Evolutionary conservation across 1,140 invertebrate genomes (phyloP).

Genomic region (Drosophila leontia): DNA sequence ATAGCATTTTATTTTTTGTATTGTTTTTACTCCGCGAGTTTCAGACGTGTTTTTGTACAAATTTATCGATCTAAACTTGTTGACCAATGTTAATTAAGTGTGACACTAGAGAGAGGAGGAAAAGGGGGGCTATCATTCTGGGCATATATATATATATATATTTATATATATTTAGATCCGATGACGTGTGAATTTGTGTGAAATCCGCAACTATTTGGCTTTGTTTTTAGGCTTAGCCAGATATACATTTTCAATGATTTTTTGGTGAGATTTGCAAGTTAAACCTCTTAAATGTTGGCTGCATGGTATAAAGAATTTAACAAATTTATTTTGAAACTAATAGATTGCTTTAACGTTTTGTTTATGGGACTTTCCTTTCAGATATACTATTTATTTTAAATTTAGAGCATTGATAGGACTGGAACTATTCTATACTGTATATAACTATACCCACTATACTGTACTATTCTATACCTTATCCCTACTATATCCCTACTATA

Average conservation of each 20-base stretch:
- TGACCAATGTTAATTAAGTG: constrained; percentile 72
- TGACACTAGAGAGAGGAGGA: not conserved
- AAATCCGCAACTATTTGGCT: constrained; percentile 14
- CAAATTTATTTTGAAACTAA: not conserved
- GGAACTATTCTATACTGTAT: too few relatives aligned
- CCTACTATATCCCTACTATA: too few relatives aligned
- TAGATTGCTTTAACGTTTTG: not conserved
- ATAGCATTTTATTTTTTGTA: constrained; percentile 37
- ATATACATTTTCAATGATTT: constrained; percentile 28
- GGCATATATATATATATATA: not conserved
- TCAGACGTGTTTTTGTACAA: constrained; percentile 48
- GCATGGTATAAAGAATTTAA: not conserved
- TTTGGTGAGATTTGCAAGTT: not conserved
- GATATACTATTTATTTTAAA: not conserved
- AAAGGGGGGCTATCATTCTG: not conserved
- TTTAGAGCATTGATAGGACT: too few relatives aligned
- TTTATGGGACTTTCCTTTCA: too few relatives aligned
- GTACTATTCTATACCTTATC: too few relatives aligned
- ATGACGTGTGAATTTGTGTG: constrained; percentile 39
- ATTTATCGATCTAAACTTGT: constrained; percentile 62
- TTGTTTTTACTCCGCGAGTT: constrained; percentile 12
- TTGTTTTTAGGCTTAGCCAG: constrained; percentile 15
- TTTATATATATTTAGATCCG: constrained; percentile 5
- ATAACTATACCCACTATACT: too few relatives aligned
- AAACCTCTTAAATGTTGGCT: constrained; percentile 1